Base-by-base conservation (phyloP, 2,888 invertebrate species). In the Glaucopsyche alexis region DNA sequence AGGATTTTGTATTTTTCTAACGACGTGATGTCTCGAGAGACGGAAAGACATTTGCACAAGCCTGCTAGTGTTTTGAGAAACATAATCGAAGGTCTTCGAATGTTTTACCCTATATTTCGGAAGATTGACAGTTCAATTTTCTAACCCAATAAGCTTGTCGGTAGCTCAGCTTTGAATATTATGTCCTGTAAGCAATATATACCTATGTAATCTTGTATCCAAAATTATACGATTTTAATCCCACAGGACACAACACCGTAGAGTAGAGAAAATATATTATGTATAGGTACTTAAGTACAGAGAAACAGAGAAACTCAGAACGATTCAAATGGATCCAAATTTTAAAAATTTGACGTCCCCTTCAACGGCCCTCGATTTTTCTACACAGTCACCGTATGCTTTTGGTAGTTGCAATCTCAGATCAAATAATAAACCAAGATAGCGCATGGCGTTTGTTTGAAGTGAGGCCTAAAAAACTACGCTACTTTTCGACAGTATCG, bases 111-210 rank as follows among this genome's bases (percentile, higher is more conserved):
- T 19, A 16, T 67, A 16, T 69, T 47, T 14, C 6, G 47, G 47
- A 13, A 69, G 47, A 69, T 47, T 69, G 69, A 69, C 69, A 69
- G 69, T 29, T 47, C 49, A 69, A 69, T 69, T 69, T 69, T 49
- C 49, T 69, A 69, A 47, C 47, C 69, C 69, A 69, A 69, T 69
- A 47, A 13, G 69, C 45, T 1, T 47, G 29, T 69, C 69, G 19
- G 47, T 7, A 19, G 11, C 67, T 45, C 16, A 6, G 42, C 38
- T 40, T 65, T 40, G 42, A 65, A 65, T 42, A 42, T 66, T n/a
- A 40, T 38, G 42, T 66, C n/a, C n/a, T 16, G n/a, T 66, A 16
- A 16, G 40, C 42, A 16, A 42, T 16, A 40, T 40, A 66, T 66
- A 42, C 42, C 66, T 38, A 29, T 60, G 60, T 47, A 13, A 11